These are phyloP conservation scores for Pissodes strobi DNA, from an alignment of 1,140 invertebrate genomes.

Conservation along the genomic window DNA sequence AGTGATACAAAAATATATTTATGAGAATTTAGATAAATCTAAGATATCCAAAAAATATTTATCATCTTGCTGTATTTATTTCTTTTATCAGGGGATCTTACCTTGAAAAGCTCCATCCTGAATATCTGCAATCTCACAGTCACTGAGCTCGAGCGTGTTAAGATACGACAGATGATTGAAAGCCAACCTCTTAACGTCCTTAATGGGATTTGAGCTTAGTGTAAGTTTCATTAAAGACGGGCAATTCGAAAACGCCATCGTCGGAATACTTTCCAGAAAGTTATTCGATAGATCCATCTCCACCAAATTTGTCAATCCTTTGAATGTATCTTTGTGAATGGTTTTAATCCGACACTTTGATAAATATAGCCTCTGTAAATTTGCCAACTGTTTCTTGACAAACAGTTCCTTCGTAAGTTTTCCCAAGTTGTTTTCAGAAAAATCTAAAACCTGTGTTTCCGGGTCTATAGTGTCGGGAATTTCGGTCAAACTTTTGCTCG, in stretches of 20 bases:
- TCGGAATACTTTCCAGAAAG: conserved; percentile 74
- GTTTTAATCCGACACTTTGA: conserved; percentile 74
- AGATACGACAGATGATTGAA: conserved; percentile 76
- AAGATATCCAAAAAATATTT: too few relatives aligned
- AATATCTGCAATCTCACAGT: conserved; percentile 75
- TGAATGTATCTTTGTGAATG: conserved; percentile 78
- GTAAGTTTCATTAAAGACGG: conserved; percentile 80
- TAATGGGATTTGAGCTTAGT: conserved; percentile 80
- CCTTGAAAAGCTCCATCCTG: conserved; percentile 82
- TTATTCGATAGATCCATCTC: conserved; percentile 87
- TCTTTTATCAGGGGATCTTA: too few relatives aligned
- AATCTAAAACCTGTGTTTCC: conserved; percentile 87
- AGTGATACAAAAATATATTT: too few relatives aligned
- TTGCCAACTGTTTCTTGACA: conserved; percentile 73
- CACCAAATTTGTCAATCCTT: conserved; percentile 83
- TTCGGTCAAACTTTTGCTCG: conserved; percentile 70
- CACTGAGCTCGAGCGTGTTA: conserved; percentile 79
- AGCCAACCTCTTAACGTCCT: conserved; percentile 69
- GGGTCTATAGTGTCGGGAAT: conserved; percentile 82
- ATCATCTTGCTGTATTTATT: too few relatives aligned
- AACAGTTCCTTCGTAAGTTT: conserved; percentile 77
- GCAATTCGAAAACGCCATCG: conserved; percentile 75
- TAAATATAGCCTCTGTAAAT: conserved; percentile 85
- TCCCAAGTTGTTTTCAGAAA: conserved; percentile 80
- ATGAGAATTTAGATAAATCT: too few relatives aligned